Conservation (phyloP, 2,113 vertebrate genomes). For the Meles meles region DNA sequence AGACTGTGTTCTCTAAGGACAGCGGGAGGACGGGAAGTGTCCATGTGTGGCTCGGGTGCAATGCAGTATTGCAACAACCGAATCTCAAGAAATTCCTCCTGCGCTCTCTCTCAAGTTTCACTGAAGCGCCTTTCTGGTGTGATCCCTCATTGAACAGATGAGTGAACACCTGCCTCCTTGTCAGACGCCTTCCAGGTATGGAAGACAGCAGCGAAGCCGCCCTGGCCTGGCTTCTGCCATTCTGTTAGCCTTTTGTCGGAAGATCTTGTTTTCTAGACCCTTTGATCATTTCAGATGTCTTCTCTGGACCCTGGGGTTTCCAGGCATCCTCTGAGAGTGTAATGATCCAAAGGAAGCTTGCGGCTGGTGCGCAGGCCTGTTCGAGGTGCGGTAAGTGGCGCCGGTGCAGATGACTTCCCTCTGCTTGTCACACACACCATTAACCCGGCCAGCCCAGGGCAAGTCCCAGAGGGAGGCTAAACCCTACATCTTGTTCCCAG, state of each 20-base stretch:
- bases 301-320: neutral
- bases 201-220: neutral
- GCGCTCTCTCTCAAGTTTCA: neutral
- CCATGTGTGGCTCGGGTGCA: neutral
- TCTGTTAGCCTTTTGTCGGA: neutral
- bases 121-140: neutral
- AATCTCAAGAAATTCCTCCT: neutral
- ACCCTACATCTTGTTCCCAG: neutral
- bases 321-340: neutral
- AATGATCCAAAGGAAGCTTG: neutral
- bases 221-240: neutral
- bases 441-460: neutral
- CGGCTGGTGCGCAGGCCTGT: neutral
- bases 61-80: neutral
- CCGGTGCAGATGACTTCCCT: neutral
- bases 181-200: neutral
- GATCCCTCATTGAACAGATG: neutral
- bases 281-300: neutral
- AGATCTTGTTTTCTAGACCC: neutral
- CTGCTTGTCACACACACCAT: rapidly evolving
- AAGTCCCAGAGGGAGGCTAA: neutral
- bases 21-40: neutral
- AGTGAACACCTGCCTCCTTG: neutral
- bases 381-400: too few species aligned
- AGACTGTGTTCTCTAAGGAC: neutral